Evolutionary conservation across 2,888 invertebrate genomes (phyloP).

Genomic region (Caenorhabditis sp.): DNA sequence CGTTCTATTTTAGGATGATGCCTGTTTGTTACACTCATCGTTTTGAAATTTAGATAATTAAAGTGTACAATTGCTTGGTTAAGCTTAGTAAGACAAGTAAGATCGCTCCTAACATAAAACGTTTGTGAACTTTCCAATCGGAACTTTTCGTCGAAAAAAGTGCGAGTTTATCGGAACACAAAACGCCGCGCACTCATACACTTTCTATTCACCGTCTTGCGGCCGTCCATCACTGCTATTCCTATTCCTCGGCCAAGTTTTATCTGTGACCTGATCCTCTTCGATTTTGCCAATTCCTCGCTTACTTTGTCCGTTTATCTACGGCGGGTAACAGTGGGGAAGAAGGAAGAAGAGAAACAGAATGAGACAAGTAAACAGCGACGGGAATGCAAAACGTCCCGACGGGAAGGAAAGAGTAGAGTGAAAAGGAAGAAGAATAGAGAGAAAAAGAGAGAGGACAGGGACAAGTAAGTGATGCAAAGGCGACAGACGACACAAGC

Average conservation of each 20-base stretch:
- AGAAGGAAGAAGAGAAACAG: conserved; percentile 21
- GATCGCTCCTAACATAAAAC: background rate
- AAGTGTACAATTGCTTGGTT: no score
- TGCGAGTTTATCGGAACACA: conserved; percentile 28
- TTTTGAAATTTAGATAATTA: no score
- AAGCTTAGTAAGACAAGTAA: background rate
- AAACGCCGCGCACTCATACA: conserved; percentile 14
- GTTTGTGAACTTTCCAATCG: background rate
- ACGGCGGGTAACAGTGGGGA: conserved; percentile 34
- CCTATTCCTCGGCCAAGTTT: conserved; percentile 5
- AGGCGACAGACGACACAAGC: conserved; percentile 43
- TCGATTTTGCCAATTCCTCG: conserved; percentile 21
- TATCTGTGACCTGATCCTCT: conserved; percentile 28
- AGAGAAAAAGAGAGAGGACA: no score
- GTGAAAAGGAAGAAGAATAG: conserved; percentile 23
- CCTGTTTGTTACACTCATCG: no score
- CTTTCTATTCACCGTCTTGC: conserved; percentile 9
- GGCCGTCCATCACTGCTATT: conserved; percentile 25
- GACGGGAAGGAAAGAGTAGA: conserved; percentile 28
- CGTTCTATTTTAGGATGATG: no score
- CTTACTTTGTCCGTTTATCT: conserved; percentile 40
- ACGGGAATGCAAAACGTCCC: conserved; percentile 47
- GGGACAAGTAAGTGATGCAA: conserved; percentile 44
- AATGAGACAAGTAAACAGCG: conserved; percentile 51
- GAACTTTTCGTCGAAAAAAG: conserved; percentile 24